phyloP scores from a whole-genome alignment of 2,888 invertebrate genomes.

The Zeuzera pyrina region DNA sequence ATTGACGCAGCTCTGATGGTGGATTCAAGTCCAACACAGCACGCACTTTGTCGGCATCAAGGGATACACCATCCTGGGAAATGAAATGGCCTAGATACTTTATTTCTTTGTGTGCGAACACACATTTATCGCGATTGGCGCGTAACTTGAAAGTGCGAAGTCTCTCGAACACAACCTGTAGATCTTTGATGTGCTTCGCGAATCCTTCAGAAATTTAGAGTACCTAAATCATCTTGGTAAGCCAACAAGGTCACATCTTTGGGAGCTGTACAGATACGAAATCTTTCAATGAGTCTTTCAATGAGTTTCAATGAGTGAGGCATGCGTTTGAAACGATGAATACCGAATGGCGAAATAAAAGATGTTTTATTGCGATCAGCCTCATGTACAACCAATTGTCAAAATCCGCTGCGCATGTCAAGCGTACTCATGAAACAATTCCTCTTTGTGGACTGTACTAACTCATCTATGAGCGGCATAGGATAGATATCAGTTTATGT shows the following conservation, averaged over 20 bases:
- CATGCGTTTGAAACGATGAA: conserved; percentile 21
- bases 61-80: conserved; percentile 4
- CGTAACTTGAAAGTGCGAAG: no score
- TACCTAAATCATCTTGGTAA: no score
- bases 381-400: conserved; percentile 10
- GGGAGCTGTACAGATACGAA: conserved; percentile 10
- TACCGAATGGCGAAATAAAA: no score
- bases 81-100: conserved; percentile 8
- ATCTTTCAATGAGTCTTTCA: conserved; percentile 21
- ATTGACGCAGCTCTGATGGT: no score
- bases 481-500: conserved; percentile 18
- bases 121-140: no score
- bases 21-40: conserved; percentile 5
- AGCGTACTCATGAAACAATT: no score
- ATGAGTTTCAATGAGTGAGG: conserved; percentile 24
- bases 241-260: no score
- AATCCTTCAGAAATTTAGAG: conserved; percentile 17
- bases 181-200: no score
- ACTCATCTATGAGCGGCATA: no score
- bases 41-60: conserved; percentile 3
- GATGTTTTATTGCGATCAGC: conserved; percentile 21
- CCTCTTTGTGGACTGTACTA: no score
- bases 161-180: conserved; percentile 9
- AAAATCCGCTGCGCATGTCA: no score
- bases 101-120: conserved; percentile 3